Conservation (phyloP, 2,113 vertebrate genomes). For the Podarcis muralis region DNA sequence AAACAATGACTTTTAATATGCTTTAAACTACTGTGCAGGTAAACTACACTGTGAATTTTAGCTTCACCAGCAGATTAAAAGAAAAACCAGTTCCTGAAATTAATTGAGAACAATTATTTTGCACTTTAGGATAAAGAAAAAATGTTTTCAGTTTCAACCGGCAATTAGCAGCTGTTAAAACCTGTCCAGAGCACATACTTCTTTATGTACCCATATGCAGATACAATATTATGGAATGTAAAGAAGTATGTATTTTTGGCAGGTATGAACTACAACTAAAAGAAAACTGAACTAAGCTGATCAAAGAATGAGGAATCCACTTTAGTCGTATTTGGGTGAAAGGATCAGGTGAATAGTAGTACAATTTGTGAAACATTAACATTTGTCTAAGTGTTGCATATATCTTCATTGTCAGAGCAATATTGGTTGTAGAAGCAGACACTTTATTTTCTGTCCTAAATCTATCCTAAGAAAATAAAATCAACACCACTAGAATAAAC, state of each 20-base stretch:
- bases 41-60: conserved; percentile 58
- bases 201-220: conserved; percentile 99
- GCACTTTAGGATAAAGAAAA: conserved; percentile 44
- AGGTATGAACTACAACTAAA: conserved; percentile 80
- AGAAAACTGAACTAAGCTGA: conserved; percentile 64
- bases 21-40: conserved; percentile 66
- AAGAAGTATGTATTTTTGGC: conserved; percentile 99
- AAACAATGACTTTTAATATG: conserved; percentile 51
- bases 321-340: conserved; percentile 59
- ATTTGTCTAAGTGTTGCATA: conserved; percentile 13
- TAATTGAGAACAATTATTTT: conserved; percentile 49
- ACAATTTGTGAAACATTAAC: conserved; percentile 52
- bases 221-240: conserved; percentile 99
- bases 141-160: conserved; percentile 59
- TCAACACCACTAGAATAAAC: background rate
- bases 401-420: conserved; percentile 35
- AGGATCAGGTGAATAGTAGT: conserved; percentile 49
- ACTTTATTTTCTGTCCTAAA: conserved; percentile 31
- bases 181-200: conserved; percentile 99
- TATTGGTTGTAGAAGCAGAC: background rate
- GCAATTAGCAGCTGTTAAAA: conserved; percentile 66
- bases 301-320: conserved; percentile 65
- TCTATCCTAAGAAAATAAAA: conserved; percentile 27
- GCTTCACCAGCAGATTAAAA: conserved; percentile 38
- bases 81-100: conserved; percentile 30